Percentiles rank a stretch among this genome's conserved stretches.
Conservation (phyloP, 2,888 invertebrate genomes). For the Spicauda simplicius region DNA sequence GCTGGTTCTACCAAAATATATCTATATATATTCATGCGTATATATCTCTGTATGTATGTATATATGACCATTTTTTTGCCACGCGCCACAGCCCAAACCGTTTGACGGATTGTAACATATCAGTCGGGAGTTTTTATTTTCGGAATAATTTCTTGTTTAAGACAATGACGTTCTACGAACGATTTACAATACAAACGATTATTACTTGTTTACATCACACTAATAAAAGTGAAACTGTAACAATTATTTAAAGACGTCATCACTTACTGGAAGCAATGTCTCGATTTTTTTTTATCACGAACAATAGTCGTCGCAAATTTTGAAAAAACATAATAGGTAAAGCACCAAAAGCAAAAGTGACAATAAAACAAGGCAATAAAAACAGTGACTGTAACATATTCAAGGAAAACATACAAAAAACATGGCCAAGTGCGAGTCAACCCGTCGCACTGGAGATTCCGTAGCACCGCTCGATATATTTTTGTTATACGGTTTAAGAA, state of each 20-base stretch:
- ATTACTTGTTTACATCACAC: constrained; percentile 5
- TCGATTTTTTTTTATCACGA: neutral
- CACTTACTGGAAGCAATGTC: neutral
- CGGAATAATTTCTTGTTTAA: neutral
- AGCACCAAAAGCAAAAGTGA: constrained; percentile 28
- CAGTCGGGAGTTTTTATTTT: too few relatives aligned
- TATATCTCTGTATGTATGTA: too few relatives aligned
- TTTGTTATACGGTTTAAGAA: too few relatives aligned
- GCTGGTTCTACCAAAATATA: too few relatives aligned
- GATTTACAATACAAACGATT: neutral
- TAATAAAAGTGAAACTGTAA: constrained; percentile 7
- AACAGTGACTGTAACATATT: constrained; percentile 16
- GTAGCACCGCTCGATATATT: too few relatives aligned
- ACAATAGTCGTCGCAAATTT: constrained; percentile 12
- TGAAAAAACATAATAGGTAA: constrained; percentile 1
- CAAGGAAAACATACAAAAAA: constrained; percentile 34
- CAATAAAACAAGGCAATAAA: constrained; percentile 8
- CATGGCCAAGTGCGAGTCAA: too few relatives aligned
- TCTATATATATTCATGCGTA: too few relatives aligned
- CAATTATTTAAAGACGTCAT: constrained; percentile 18
- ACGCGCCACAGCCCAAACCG: too few relatives aligned
- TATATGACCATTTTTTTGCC: too few relatives aligned
- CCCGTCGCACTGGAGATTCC: too few relatives aligned
- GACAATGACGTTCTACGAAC: neutral
- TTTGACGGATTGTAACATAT: too few relatives aligned